Evolutionary conservation across 2,797 vertebrate species (phyloP).

Genomic region (Eutrigla gurnardus): DNA sequence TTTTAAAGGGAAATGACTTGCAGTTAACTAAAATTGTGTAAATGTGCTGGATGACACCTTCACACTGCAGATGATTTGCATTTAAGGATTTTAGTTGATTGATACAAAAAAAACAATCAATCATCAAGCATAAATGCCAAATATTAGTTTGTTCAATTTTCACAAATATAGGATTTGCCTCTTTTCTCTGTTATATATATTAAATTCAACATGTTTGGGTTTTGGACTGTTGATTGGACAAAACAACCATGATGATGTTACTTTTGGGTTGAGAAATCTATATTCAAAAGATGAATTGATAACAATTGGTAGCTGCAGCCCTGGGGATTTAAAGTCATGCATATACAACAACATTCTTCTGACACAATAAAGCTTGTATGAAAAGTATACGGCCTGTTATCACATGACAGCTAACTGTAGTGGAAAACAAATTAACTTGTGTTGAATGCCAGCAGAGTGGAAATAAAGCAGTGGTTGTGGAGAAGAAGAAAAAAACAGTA

Average conservation of each 20-base stretch:
- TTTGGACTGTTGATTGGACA: neutral
- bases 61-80: neutral
- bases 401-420: slow-evolving; percentile 19
- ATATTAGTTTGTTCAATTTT: neutral
- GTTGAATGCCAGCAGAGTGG: slow-evolving; percentile 33
- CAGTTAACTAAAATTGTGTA: neutral
- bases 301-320: neutral
- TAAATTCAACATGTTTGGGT: neutral
- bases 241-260: neutral
- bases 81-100: neutral
- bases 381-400: slow-evolving; percentile 13
- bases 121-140: neutral
- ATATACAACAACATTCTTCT: slow-evolving; percentile 13
- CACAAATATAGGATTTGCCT: neutral
- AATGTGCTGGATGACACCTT: neutral
- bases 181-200: neutral
- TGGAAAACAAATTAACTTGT: slow-evolving; percentile 41
- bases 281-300: neutral
- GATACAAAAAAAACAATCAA: neutral
- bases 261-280: neutral
- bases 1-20: neutral
- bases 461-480: slow-evolving; percentile 31
- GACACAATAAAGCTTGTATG: neutral
- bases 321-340: neutral
- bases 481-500: slow-evolving; percentile 29